Percentiles rank a stretch among this genome's conserved stretches.
Evolutionary conservation across 2,113 vertebrate species (phyloP).

Genomic region (Cebidichthys violaceus): DNA sequence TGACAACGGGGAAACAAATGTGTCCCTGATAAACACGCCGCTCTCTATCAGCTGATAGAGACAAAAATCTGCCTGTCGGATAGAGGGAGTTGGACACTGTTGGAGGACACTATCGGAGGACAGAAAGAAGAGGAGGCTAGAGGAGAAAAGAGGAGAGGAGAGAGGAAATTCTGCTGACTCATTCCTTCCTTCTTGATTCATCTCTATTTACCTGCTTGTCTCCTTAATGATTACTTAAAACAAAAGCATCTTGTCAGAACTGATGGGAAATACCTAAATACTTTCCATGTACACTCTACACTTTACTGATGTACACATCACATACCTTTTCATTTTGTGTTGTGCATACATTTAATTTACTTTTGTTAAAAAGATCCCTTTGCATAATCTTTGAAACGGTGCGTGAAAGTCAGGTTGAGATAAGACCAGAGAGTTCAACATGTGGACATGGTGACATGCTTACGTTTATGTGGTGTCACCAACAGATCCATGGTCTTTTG

Average conservation of each 20-base stretch:
- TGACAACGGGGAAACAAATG: not conserved
- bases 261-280: not conserved
- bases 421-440: not conserved
- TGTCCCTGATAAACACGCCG: not conserved
- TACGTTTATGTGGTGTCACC: constrained; percentile 96
- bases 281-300: not conserved
- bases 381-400: not conserved
- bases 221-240: not conserved
- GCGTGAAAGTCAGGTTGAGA: no score
- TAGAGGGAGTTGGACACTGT: no score
- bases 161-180: constrained; percentile 46
- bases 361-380: not conserved
- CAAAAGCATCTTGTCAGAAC: not conserved
- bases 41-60: not conserved
- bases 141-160: not conserved
- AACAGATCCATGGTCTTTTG: constrained; percentile 94
- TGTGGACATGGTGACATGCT: constrained; percentile 11
- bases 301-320: not conserved
- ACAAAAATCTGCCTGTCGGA: no score
- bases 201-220: constrained; percentile 5
- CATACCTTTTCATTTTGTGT: not conserved
- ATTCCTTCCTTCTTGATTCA: constrained; percentile 13
- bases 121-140: not conserved
- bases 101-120: not conserved
- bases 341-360: no score